These are phyloP conservation scores for Bovichtus diacanthus DNA, from an alignment of 2,797 vertebrate species.

Conservation along the genomic window DNA sequence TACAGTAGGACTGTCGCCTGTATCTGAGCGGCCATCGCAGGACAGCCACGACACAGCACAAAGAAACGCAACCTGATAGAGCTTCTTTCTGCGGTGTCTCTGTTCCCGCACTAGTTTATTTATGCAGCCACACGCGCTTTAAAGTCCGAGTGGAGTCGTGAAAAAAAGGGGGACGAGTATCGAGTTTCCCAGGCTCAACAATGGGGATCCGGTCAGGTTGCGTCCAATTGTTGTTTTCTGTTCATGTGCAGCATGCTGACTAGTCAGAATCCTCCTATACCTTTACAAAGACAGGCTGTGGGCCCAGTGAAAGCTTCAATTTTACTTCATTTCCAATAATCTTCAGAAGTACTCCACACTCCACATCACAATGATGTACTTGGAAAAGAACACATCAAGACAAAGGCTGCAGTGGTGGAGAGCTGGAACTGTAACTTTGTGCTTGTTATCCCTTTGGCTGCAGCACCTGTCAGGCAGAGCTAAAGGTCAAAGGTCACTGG, in stretches of 20 bases:
- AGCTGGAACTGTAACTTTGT: conserved; percentile 18
- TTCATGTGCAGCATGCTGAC: conserved; percentile 70
- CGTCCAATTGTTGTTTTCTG: conserved; percentile 68
- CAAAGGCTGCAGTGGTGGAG: background rate
- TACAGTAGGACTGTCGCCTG: background rate
- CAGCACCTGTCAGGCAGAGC: conserved; percentile 35
- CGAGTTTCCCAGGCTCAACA: conserved; percentile 82
- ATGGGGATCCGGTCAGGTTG: conserved; percentile 83
- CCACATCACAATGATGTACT: too few relatives aligned
- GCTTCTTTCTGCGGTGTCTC: conserved; percentile 77
- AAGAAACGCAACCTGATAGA: conserved; percentile 71
- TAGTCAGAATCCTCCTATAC: conserved; percentile 54
- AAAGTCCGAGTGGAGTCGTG: conserved; percentile 82
- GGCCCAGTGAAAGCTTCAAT: conserved; percentile 19
- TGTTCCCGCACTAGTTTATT: conserved; percentile 90
- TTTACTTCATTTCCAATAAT: background rate
- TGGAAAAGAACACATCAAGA: too few relatives aligned
- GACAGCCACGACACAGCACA: conserved; percentile 15
- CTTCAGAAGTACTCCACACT: background rate
- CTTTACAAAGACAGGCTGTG: conserved; percentile 12
- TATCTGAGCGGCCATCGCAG: background rate
- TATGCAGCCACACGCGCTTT: conserved; percentile 88
- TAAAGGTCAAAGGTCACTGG: conserved; percentile 50
- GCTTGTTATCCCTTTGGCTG: conserved; percentile 16
- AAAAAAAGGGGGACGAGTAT: conserved; percentile 80